These are phyloP conservation scores for Poecile montanus DNA, from an alignment of 2,797 vertebrate genomes.

Conservation along the genomic window DNA sequence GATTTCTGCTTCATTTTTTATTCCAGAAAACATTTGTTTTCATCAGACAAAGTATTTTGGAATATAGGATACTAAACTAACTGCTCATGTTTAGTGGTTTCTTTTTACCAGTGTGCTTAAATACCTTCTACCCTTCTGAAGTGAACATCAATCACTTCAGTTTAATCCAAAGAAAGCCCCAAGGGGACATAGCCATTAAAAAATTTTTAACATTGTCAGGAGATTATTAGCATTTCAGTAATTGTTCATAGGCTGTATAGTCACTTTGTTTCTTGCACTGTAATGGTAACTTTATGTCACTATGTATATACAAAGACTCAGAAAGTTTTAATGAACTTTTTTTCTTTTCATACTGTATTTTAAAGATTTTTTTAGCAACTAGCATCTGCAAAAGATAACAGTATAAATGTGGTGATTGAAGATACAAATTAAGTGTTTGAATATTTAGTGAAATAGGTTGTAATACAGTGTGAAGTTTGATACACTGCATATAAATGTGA, in stretches of 20 bases:
- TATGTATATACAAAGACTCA: background rate
- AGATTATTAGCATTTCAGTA: background rate
- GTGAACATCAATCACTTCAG: background rate
- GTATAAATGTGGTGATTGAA: background rate
- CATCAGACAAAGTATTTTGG: background rate
- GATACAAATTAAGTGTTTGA: background rate
- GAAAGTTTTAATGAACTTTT: background rate
- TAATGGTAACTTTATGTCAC: rapidly evolving
- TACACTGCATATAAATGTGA: background rate
- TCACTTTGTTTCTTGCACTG: background rate
- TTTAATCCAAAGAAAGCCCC: background rate
- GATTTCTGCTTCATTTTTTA: background rate
- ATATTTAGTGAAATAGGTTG: background rate
- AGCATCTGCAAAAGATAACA: background rate
- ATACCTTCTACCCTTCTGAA: background rate
- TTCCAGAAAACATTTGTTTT: background rate
- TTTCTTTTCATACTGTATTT: background rate
- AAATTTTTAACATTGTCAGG: background rate
- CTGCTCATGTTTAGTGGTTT: background rate
- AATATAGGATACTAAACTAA: background rate
- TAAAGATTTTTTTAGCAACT: background rate
- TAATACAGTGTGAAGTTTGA: background rate
- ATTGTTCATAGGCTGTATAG: background rate
- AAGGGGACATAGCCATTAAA: background rate
- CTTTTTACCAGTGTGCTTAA: background rate